A percentile compares a stretch with the other conserved stretches of the same genome.
Conservation (phyloP, 2,888 invertebrate species). For the Thecophora atra region DNA sequence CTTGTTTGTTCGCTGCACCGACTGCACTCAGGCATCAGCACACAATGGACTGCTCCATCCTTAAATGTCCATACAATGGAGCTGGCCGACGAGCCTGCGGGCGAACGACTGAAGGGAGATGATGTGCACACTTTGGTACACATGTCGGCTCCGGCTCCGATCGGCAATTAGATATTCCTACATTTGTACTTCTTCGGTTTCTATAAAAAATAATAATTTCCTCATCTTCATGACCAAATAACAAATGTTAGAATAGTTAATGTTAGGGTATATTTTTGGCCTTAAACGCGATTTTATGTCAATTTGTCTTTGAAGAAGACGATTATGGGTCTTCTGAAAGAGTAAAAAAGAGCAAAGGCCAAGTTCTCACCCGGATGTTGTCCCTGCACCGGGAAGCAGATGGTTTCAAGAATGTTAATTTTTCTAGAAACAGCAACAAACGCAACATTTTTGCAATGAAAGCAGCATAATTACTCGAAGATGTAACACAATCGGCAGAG, state of each 20-base stretch:
- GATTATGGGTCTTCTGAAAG: not conserved
- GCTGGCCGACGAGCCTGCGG: not conserved
- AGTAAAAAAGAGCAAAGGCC: not conserved
- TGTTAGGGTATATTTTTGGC: too few species aligned
- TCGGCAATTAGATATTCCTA: not conserved
- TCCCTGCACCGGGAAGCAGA: constrained; percentile 38
- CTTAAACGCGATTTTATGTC: too few species aligned
- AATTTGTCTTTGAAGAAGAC: not conserved
- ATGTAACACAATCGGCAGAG: not conserved
- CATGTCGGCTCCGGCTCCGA: not conserved
- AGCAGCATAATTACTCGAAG: constrained; percentile 31
- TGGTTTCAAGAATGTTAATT: constrained; percentile 10
- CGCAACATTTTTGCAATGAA: constrained; percentile 32
- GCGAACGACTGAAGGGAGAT: not conserved
- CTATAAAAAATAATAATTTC: too few species aligned
- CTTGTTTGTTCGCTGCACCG: constrained; percentile 11
- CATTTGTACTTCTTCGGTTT: too few species aligned
- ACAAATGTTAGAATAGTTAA: too few species aligned
- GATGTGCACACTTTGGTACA: not conserved
- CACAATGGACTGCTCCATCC: constrained; percentile 11
- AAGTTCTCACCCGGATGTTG: constrained; percentile 10
- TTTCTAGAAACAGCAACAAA: constrained; percentile 12
- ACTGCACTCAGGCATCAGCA: constrained; percentile 1
- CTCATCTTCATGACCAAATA: too few species aligned
- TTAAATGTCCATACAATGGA: constrained; percentile 20